These are phyloP conservation scores for Polydrusus cervinus DNA, from an alignment of 2,888 invertebrate genomes.

Conservation along the genomic window DNA sequence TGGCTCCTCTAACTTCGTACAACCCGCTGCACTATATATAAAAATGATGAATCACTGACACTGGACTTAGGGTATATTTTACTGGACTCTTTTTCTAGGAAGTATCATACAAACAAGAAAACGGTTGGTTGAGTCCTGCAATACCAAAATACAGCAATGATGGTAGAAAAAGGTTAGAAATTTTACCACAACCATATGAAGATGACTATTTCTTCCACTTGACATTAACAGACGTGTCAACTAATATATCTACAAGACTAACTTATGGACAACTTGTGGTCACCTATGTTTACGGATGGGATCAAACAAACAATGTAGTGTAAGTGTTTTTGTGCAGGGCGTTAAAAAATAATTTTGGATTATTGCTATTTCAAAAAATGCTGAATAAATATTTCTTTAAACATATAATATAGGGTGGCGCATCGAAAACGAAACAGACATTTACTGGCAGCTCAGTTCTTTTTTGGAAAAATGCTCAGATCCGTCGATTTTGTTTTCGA, in stretches of 20 bases:
- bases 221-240: conserved; percentile 59
- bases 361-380: too few species aligned
- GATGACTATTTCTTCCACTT: conserved; percentile 65
- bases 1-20: too few species aligned
- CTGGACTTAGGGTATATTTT: too few species aligned
- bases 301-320: conserved; percentile 74
- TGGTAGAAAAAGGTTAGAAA: conserved; percentile 65
- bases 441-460: too few species aligned
- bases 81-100: conserved; percentile 58
- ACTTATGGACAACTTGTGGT: conserved; percentile 78
- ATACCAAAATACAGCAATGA: conserved; percentile 74
- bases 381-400: too few species aligned
- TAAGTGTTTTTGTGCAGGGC: conserved; percentile 70
- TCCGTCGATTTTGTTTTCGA: too few species aligned
- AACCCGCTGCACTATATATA: too few species aligned
- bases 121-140: conserved; percentile 82
- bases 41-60: too few species aligned
- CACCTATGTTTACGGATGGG: conserved; percentile 77
- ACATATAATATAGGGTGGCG: too few species aligned
- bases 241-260: conserved; percentile 69
- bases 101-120: conserved; percentile 74
- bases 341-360: too few species aligned
- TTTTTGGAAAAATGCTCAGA: too few species aligned
- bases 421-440: too few species aligned
- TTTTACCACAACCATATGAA: conserved; percentile 62